A percentile compares a stretch with the other conserved stretches of the same genome.
phyloP scores from a whole-genome alignment of 92 coral and sea anemone species.

The Chrysogorgia sp. region DNA sequence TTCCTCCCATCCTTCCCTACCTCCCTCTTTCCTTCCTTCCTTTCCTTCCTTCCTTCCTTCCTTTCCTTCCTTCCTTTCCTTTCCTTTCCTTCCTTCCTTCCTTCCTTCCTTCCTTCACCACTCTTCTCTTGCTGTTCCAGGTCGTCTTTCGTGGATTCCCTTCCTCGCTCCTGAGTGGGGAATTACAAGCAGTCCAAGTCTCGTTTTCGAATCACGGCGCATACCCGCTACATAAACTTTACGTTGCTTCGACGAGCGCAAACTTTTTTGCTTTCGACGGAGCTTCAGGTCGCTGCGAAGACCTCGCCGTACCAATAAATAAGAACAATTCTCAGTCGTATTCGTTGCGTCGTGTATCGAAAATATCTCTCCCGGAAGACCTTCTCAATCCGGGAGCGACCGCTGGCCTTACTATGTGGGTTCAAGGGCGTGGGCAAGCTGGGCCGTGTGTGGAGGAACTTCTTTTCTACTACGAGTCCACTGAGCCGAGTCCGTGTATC shows the following conservation, averaged over 20 bases:
- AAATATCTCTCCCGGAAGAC: conserved; percentile 79
- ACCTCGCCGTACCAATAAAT: conserved; percentile 29
- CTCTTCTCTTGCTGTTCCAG: conserved; percentile 32
- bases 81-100: background rate
- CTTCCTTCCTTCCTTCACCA: background rate
- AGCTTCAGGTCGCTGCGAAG: conserved; percentile 4
- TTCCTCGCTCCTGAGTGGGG: conserved; percentile 61
- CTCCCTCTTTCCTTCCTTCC: no score
- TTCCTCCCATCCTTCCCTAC: conserved; percentile 64
- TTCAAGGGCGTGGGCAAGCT: conserved; percentile 68
- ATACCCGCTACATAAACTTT: conserved; percentile 72
- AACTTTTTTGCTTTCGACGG: conserved; percentile 80
- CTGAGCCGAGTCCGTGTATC: conserved; percentile 63
- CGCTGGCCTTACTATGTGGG: conserved; percentile 85
- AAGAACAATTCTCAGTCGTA: conserved; percentile 26
- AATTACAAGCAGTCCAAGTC: conserved; percentile 74
- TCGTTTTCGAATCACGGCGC: conserved; percentile 77
- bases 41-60: no score
- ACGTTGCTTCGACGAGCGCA: conserved; percentile 73
- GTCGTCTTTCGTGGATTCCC: conserved; percentile 81
- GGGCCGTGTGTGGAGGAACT: conserved; percentile 68
- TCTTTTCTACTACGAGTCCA: conserved; percentile 85
- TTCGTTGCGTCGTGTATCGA: conserved; percentile 60
- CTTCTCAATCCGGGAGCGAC: conserved; percentile 69
- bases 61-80: no score